Evolutionary conservation across 2,797 vertebrate species (phyloP).

Genomic region (Myripristis jacobus): DNA sequence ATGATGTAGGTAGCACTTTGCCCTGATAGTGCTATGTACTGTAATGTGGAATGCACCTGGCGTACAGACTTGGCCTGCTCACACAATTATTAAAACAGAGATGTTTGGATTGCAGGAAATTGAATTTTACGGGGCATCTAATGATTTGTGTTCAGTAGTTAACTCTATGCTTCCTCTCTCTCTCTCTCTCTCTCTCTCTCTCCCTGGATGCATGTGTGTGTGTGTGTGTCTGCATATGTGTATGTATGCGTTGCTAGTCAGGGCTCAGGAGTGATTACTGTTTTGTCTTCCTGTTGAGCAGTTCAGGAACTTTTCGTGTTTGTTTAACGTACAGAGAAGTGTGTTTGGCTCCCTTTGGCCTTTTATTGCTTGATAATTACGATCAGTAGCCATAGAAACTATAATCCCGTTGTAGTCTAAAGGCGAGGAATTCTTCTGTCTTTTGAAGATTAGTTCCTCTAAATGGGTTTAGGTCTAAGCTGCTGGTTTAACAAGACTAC

Average conservation of each 20-base stretch:
- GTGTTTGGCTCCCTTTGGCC: constrained; percentile 50
- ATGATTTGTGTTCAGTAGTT: constrained; percentile 73
- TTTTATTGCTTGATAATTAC: constrained; percentile 77
- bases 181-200: too few relatives aligned
- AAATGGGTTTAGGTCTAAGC: constrained; percentile 74
- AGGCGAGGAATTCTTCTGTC: constrained; percentile 71
- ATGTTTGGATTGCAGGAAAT: constrained; percentile 72
- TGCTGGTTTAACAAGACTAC: constrained; percentile 56
- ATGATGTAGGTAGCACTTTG: constrained; percentile 44
- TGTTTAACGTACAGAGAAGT: constrained; percentile 45
- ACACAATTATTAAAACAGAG: constrained; percentile 50
- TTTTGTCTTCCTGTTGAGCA: constrained; percentile 3
- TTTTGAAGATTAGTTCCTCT: constrained; percentile 79
- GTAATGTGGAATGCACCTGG: constrained; percentile 35
- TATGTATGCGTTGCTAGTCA: constrained; percentile 18
- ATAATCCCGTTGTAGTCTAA: constrained; percentile 71
- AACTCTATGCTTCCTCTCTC: constrained; percentile 14
- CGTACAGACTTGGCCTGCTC: constrained; percentile 29
- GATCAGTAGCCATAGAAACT: constrained; percentile 78
- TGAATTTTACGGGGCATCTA: constrained; percentile 60
- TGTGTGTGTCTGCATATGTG: background rate
- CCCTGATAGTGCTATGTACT: constrained; percentile 24
- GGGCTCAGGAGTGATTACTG: constrained; percentile 24
- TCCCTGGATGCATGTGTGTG: constrained; percentile 5
- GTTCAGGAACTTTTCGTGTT: constrained; percentile 42